Conservation (phyloP, 2,113 vertebrate species). For the Leucoraja erinaceus region DNA sequence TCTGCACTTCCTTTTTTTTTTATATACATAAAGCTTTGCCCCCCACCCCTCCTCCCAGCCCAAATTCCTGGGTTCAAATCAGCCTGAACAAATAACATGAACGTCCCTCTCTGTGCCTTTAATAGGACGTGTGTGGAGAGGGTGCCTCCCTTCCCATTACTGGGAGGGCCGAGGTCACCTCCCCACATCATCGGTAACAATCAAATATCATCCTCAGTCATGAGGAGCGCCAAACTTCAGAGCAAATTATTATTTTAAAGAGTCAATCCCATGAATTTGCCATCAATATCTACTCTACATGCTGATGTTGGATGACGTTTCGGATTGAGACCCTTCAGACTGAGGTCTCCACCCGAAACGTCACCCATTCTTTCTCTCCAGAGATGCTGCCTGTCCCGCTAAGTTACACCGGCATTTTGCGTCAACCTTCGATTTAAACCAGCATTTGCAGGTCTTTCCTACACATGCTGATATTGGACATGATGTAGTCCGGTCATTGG, state of each 20-base stretch:
- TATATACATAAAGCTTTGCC: too few relatives aligned
- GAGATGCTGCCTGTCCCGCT: too few relatives aligned
- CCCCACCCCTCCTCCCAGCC: too few relatives aligned
- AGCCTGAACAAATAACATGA: background rate
- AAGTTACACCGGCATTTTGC: too few relatives aligned
- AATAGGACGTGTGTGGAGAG: too few relatives aligned
- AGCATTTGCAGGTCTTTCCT: too few relatives aligned
- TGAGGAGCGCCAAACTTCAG: background rate
- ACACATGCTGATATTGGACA: background rate
- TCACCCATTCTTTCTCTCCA: too few relatives aligned
- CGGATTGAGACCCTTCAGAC: too few relatives aligned
- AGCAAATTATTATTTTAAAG: background rate
- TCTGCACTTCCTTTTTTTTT: too few relatives aligned
- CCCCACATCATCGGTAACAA: too few relatives aligned
- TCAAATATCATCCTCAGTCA: background rate
- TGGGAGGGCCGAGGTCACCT: background rate
- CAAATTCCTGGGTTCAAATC: background rate
- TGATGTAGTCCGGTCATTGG: background rate
- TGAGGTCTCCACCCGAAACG: too few relatives aligned
- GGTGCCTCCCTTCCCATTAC: background rate
- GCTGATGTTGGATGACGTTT: background rate
- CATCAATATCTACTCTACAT: background rate
- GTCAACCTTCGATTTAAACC: too few relatives aligned
- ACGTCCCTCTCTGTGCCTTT: background rate
- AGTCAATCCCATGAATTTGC: background rate